These are phyloP conservation scores for Spea hammondii DNA, from an alignment of 2,797 vertebrate genomes.

Conservation along the genomic window DNA sequence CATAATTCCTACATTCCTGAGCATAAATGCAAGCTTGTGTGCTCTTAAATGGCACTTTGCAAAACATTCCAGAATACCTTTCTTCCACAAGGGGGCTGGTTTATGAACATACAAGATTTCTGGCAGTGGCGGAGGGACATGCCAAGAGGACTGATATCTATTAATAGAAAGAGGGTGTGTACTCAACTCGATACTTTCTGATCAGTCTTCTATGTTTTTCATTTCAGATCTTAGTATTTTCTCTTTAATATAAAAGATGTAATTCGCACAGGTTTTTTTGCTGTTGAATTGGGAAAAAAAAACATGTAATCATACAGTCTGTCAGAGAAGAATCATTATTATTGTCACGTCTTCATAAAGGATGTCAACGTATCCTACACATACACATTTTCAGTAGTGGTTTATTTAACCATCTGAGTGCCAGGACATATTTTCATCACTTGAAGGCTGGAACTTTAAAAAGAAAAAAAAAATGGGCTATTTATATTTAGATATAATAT, in stretches of 20 bases:
- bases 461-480: no score
- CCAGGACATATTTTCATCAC: no score
- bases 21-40: neutral
- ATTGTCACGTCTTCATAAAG: no score
- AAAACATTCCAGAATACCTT: neutral
- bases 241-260: neutral
- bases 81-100: neutral
- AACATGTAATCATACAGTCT: no score
- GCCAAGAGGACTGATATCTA: neutral
- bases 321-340: no score
- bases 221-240: neutral
- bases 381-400: no score
- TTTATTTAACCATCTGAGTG: no score
- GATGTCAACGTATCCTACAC: no score
- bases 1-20: neutral
- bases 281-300: no score
- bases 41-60: neutral
- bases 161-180: constrained; percentile 2
- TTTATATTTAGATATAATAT: no score
- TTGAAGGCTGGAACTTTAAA: no score
- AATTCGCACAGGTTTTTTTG: no score
- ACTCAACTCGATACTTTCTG: neutral
- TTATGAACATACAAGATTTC: neutral
- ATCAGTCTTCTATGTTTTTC: neutral
- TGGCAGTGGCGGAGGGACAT: neutral